Evolutionary conservation across 2,113 vertebrate species (phyloP).

Genomic region (Amphilophus citrinellus): DNA sequence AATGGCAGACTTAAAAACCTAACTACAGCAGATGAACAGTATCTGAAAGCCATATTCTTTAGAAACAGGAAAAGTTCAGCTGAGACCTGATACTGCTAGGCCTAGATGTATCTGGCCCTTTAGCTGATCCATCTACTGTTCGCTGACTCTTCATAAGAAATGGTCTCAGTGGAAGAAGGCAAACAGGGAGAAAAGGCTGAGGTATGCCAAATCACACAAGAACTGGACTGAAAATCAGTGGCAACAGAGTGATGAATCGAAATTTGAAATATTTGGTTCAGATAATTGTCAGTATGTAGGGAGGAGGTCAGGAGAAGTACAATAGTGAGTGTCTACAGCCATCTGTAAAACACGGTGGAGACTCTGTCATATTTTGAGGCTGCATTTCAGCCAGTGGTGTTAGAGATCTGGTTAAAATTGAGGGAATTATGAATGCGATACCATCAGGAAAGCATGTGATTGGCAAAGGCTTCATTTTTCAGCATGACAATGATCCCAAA

Average conservation of each 20-base stretch:
- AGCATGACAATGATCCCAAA: background rate
- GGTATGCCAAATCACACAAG: background rate
- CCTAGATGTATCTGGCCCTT: background rate
- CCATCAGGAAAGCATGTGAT: background rate
- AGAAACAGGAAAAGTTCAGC: background rate
- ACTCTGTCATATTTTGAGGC: background rate
- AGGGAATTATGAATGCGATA: background rate
- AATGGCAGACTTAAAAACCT: background rate
- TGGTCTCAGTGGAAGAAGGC: background rate
- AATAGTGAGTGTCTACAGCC: background rate
- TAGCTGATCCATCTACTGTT: background rate
- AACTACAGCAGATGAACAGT: background rate
- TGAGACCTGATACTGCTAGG: background rate
- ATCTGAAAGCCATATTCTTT: background rate
- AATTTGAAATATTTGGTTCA: background rate
- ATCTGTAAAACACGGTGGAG: background rate
- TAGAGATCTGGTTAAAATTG: background rate
- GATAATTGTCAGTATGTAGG: background rate
- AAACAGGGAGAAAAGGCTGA: background rate
- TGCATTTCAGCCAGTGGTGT: background rate
- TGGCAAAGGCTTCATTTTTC: background rate
- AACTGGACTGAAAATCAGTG: background rate
- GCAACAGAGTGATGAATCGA: background rate
- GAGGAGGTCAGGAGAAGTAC: background rate
- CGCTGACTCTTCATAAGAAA: background rate